These are phyloP conservation scores for Melanotaenia pygmaea DNA, from an alignment of 2,797 vertebrate species.

Conservation along the genomic window DNA sequence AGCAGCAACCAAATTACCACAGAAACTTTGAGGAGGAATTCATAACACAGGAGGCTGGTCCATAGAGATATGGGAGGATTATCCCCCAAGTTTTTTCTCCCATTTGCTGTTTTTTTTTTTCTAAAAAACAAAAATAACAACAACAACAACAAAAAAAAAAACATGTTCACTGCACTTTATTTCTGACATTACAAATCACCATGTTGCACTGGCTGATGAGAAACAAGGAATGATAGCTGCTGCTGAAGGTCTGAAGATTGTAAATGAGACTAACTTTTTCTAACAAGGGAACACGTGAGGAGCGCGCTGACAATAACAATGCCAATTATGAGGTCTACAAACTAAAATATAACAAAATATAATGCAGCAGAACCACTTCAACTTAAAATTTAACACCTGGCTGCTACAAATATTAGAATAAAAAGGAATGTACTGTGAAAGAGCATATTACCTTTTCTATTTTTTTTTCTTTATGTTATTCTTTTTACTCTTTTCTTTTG, in stretches of 20 bases:
- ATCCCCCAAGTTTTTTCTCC: slow-evolving; percentile 38
- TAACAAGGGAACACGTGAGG: neutral
- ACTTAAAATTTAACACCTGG: neutral
- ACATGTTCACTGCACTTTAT: slow-evolving; percentile 9
- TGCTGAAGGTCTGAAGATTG: slow-evolving; percentile 10
- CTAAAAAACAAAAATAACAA: slow-evolving; percentile 33
- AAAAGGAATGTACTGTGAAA: neutral
- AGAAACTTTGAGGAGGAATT: slow-evolving; percentile 57
- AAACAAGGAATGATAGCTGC: slow-evolving; percentile 7
- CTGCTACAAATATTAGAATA: neutral
- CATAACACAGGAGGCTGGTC: slow-evolving; percentile 50
- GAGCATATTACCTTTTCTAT: too few species aligned
- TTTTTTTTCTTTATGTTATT: too few species aligned
- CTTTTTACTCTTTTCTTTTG: too few species aligned
- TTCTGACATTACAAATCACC: slow-evolving; percentile 13
- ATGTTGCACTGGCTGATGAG: slow-evolving; percentile 25
- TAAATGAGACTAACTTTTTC: slow-evolving; percentile 12
- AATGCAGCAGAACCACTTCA: slow-evolving; percentile 1
- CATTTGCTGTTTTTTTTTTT: neutral
- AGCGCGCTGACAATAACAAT: neutral
- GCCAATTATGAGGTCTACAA: neutral
- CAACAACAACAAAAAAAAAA: slow-evolving; percentile 23
- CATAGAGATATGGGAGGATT: slow-evolving; percentile 70
- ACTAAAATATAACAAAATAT: neutral
- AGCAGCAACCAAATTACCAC: slow-evolving; percentile 42